Evolutionary conservation across 2,888 invertebrate genomes (phyloP).

Genomic region (Cephonodes hylas): DNA sequence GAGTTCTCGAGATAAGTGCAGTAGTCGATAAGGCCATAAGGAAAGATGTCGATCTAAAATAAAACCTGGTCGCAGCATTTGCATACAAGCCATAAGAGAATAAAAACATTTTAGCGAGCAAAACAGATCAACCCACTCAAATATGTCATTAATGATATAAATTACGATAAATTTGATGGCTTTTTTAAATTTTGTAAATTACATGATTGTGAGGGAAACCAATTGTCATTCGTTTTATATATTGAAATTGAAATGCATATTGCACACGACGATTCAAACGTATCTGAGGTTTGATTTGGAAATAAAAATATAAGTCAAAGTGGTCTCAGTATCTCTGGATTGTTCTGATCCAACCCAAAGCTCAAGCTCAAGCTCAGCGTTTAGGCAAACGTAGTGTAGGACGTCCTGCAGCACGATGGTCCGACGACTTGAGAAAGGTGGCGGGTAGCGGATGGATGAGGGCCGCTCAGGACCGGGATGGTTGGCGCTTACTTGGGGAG

Average conservation of each 20-base stretch:
- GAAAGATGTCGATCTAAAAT: neutral
- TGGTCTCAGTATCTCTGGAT: neutral
- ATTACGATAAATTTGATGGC: neutral
- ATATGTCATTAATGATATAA: neutral
- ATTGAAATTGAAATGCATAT: neutral
- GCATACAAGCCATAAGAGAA: neutral
- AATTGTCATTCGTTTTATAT: conserved; percentile 15
- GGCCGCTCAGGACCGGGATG: no score
- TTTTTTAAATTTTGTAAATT: neutral
- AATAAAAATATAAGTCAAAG: neutral
- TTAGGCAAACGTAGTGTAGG: no score
- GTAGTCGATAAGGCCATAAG: neutral
- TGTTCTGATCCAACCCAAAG: neutral
- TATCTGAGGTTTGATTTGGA: no score
- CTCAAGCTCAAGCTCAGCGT: no score
- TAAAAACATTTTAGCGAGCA: neutral
- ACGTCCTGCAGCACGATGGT: no score
- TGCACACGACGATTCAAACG: no score
- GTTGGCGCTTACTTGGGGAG: no score
- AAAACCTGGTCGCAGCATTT: neutral
- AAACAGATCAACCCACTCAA: neutral
- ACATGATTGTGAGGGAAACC: neutral
- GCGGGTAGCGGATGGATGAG: no score
- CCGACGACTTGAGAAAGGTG: no score
- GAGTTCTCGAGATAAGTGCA: neutral